These are phyloP conservation scores for Eurytoma californica DNA, from an alignment of 2,888 invertebrate genomes.

Conservation along the genomic window DNA sequence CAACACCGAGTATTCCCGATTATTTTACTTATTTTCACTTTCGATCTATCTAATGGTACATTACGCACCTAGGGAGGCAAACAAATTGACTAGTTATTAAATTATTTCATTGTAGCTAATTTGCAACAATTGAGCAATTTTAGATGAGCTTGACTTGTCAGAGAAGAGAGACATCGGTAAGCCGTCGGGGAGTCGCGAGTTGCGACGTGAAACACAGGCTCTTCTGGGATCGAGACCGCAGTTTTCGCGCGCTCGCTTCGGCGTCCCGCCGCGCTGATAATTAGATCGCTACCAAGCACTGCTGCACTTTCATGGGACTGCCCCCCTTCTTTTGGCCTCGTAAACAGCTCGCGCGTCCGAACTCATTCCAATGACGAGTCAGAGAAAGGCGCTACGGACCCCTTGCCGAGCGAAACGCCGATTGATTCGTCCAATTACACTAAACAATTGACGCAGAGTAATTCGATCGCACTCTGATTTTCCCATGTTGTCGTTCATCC, in stretches of 20 bases:
- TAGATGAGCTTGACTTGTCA: no score
- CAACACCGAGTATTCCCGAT: background rate
- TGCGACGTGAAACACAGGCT: conserved; percentile 55
- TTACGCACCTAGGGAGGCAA: no score
- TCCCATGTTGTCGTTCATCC: background rate
- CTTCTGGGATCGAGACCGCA: conserved; percentile 52
- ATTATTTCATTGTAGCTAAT: no score
- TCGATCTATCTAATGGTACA: no score
- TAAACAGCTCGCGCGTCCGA: conserved; percentile 37
- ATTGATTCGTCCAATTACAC: conserved; percentile 72
- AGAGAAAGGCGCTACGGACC: conserved; percentile 57
- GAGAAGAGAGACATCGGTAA: conserved; percentile 49
- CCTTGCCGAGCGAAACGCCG: conserved; percentile 60
- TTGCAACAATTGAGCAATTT: no score
- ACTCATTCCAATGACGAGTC: background rate
- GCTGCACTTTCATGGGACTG: conserved; percentile 66
- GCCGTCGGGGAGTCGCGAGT: conserved; percentile 4
- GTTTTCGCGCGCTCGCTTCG: conserved; percentile 68
- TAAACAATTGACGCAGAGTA: conserved; percentile 66
- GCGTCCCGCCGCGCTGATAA: conserved; percentile 74
- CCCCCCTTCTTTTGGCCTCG: conserved; percentile 59
- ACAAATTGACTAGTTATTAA: no score
- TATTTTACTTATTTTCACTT: no score
- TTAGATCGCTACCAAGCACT: conserved; percentile 75
- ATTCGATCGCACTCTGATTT: conserved; percentile 60